Conservation (phyloP, 2,113 vertebrate genomes). For the Alaudala cheleensis region DNA sequence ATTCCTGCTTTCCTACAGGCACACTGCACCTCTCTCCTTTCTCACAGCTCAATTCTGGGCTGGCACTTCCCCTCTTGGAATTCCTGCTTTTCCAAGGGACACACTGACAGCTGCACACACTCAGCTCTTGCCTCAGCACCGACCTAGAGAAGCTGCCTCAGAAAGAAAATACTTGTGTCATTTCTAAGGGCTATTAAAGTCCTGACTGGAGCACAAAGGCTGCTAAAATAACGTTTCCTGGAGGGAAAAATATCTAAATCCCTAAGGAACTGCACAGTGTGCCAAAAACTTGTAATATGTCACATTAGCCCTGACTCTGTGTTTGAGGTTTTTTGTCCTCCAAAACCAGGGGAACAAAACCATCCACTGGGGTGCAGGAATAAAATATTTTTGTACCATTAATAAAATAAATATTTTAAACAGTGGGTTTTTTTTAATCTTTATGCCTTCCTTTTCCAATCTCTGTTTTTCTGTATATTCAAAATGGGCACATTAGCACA, state of each 20-base stretch:
- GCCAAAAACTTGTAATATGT: neutral
- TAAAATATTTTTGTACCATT: neutral
- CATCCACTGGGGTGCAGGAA: neutral
- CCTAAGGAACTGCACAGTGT: neutral
- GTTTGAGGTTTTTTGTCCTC: neutral
- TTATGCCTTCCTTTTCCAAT: neutral
- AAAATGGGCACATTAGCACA: neutral
- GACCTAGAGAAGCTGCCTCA: neutral
- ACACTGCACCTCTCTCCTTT: no score
- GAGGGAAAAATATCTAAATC: neutral
- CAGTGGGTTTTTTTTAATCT: neutral
- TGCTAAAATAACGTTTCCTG: neutral
- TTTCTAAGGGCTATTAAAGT: neutral
- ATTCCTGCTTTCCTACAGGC: no score
- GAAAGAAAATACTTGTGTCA: neutral
- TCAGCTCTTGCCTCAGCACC: neutral
- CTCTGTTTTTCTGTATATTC: neutral
- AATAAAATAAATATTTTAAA: neutral
- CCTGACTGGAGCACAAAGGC: neutral
- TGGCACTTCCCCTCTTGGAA: accelerated
- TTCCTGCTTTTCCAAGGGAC: accelerated
- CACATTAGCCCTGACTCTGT: neutral
- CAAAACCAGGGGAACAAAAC: neutral
- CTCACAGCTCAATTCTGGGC: neutral
- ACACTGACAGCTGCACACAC: neutral